Evolutionary conservation across 2,113 vertebrate genomes (phyloP), one percentile per base, ranked within the genome.

Genomic region (Haemorhous mexicanus): DNA sequence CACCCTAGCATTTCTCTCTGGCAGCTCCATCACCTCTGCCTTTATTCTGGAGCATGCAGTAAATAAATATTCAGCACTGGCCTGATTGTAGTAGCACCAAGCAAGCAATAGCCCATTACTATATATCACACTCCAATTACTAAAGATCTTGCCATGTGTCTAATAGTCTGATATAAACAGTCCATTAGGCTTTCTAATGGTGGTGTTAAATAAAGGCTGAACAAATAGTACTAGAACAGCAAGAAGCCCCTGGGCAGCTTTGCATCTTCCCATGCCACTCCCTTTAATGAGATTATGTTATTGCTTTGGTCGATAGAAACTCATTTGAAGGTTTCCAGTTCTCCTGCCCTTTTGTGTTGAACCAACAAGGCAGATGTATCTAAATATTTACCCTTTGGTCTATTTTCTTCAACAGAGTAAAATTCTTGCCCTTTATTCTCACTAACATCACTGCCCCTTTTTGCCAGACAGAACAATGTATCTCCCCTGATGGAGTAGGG

Each of bases 181-280:
- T 66, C 86, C 93, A 95, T 97, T 96, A 97, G 53, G 69, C 53
- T 95, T 93, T 84, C 66, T 96, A 95, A 97, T 86, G 86, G 64
- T 43, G 62, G 24, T 87, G 86, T 95, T 96, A 96, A 97, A 97
- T 94, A 97, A 96, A 95, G 86, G 92, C 88, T 92, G 95, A 96
- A 93, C 0, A 0, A 90, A 90, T 35, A 87, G 26, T 28, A 84
- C 19, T 58, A 32, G 69, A 92, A 58, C 52, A 90, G 90, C 61
- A 50, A 81, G 83, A 78, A 89, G 61, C 92, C 93, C 73, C 73
- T 39, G 76, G 90, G 94, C 88, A 93, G 80, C 37, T 84, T 82
- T 95, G 83, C 83, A 79, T 96, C 90, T 90, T 94, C 43, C 76
- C 56, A 8, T 80, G 64, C 52, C 32, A 69, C 67, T 82, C 37